Evolutionary conservation across 2,888 invertebrate species (phyloP), one percentile per base, ranked within the genome.

Genomic region (Tenodera sinensis): DNA sequence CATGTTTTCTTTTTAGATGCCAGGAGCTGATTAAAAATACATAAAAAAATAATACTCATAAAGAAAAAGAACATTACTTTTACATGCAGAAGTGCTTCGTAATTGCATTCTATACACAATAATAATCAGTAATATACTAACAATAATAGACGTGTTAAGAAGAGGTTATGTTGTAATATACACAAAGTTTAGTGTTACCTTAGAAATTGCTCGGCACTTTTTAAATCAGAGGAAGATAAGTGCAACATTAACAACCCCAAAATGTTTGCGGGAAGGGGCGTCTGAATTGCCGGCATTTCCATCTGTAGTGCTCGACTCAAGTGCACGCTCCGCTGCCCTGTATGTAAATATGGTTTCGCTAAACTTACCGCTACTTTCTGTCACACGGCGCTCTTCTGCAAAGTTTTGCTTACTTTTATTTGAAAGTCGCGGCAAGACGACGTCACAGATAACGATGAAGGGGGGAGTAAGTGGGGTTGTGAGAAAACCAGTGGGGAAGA

Each of bases 341-440:
- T 71, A 20, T 71, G 54, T 71, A 71, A 71, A 71, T 9, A 20
- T 20, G 20, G 12, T 42, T 42, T 42, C 25, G 54, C 54, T 20
- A 4, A 71, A 71, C 20, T 71, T 71, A 71, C 54, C 54, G 54
- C 54, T 71, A 71, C 54, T 71, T 71, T 25, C 54, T 15, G 54
- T 54, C 85, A 27, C 54, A 83, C 47, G 83, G 47, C 54, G 54
- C 88, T 83, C 42, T 54, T 54, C n/a, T 15, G 28, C 88, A 89
- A 89, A 88, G 85, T 90, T 89, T 89, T 83, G 88, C 88, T 88
- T 89, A 88, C 89, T 83, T 82, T 87, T 87, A 81, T 87, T 87
- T 87, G 82, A 87, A 87, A 87, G 83, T 87, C 83, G 87, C 87
- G 87, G 87, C n/a, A n/a, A 28, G 87, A 87, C 30, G 83, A 87